Evolutionary conservation across 2,113 vertebrate species (phyloP).

Genomic region (Mustela nigripes): DNA sequence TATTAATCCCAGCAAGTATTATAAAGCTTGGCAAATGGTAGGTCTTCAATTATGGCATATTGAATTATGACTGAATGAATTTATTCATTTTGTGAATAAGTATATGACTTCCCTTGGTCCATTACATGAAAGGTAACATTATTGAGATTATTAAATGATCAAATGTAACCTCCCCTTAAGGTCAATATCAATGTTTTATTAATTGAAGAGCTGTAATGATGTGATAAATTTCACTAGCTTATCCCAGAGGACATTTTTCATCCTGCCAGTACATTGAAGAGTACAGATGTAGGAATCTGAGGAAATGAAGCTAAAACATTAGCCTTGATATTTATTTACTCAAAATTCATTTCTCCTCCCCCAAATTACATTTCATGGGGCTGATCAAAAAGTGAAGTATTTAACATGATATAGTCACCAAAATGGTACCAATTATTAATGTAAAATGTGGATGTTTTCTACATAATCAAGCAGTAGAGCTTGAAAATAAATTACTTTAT

Average conservation of each 20-base stretch:
- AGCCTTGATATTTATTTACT: neutral
- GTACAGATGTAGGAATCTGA: accelerated
- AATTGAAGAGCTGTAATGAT: neutral
- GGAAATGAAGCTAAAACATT: neutral
- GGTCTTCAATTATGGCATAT: neutral
- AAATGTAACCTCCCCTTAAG: neutral
- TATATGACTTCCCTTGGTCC: neutral
- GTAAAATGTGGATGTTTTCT: neutral
- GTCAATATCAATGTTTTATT: neutral
- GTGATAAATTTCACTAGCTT: neutral
- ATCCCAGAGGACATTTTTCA: neutral
- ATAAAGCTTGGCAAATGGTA: neutral
- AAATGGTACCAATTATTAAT: neutral
- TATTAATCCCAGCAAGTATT: neutral
- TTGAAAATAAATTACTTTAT: neutral
- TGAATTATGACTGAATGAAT: neutral
- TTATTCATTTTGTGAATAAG: neutral
- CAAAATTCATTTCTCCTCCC: neutral
- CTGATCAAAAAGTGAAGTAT: neutral
- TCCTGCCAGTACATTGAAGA: accelerated
- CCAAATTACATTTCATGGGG: neutral
- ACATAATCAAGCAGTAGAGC: neutral
- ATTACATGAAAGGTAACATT: neutral
- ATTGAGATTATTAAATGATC: neutral
- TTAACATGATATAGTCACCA: neutral